Evolutionary conservation across 1,140 invertebrate species (phyloP).

Genomic region (Drosophila eugracilis): DNA sequence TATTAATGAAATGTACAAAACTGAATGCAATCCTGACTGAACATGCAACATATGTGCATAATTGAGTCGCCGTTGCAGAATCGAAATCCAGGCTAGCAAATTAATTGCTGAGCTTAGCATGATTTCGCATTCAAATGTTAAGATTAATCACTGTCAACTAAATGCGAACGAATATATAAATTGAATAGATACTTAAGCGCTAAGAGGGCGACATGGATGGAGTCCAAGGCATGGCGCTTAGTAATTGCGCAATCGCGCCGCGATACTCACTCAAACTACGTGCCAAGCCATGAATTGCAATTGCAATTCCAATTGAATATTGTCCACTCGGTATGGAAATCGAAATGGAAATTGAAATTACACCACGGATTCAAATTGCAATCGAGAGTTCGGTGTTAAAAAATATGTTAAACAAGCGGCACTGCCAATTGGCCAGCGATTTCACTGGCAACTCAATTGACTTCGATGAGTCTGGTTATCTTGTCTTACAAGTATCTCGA

Average conservation of each 20-base stretch:
- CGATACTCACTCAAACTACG: slow-evolving; percentile 65
- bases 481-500: slow-evolving; percentile 37
- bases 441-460: slow-evolving; percentile 40
- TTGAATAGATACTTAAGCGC: slow-evolving; percentile 68
- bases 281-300: slow-evolving; percentile 69
- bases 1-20: not conserved
- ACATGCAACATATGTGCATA: slow-evolving; percentile 40
- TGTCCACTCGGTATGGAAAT: slow-evolving; percentile 43
- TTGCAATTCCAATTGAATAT: slow-evolving; percentile 51
- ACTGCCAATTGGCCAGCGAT: slow-evolving; percentile 47
- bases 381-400: slow-evolving; percentile 33
- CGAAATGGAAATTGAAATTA: slow-evolving; percentile 37
- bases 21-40: slow-evolving; percentile 5
- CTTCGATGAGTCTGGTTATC: slow-evolving; percentile 29
- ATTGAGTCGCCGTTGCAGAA: slow-evolving; percentile 4
- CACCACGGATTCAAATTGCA: slow-evolving; percentile 48
- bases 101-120: slow-evolving; percentile 47
- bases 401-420: slow-evolving; percentile 63
- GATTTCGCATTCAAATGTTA: slow-evolving; percentile 67
- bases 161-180: slow-evolving; percentile 56
- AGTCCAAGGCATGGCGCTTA: slow-evolving; percentile 69
- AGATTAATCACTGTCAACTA: slow-evolving; percentile 81
- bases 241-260: slow-evolving; percentile 63
- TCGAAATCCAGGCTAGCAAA: slow-evolving; percentile 36
- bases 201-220: slow-evolving; percentile 27